Evolutionary conservation across 1,140 invertebrate species (phyloP).

Genomic region (Drosophila sturtevanti): DNA sequence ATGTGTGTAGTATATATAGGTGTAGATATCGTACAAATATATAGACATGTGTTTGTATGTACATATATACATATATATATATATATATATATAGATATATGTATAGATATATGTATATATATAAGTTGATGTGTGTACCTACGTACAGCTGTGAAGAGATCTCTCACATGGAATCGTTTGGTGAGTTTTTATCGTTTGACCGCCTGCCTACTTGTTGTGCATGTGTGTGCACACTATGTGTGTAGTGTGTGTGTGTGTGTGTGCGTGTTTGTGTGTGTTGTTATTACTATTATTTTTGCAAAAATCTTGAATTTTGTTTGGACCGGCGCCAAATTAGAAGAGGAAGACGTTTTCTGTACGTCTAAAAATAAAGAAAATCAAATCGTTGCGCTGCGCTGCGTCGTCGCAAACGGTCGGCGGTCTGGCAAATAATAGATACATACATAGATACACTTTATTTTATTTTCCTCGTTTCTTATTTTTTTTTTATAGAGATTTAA

Average conservation of each 20-base stretch:
- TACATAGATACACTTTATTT: conserved; percentile 25
- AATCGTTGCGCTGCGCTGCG: conserved; percentile 23
- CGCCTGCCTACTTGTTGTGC: neutral
- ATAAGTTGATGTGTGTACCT: neutral
- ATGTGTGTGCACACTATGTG: neutral
- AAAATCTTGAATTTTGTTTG: conserved; percentile 51
- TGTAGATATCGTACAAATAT: neutral
- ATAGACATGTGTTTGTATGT: neutral
- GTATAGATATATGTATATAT: neutral
- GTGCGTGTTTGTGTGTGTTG: conserved; percentile 25
- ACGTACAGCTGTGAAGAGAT: conserved; percentile 5
- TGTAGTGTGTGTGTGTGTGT: neutral
- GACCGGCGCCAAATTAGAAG: conserved; percentile 51
- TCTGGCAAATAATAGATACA: conserved; percentile 30
- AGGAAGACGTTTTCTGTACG: conserved; percentile 50
- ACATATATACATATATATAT: neutral
- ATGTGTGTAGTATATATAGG: neutral
- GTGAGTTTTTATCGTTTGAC: no score
- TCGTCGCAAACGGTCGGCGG: conserved; percentile 36
- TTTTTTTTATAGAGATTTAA: conserved; percentile 1
- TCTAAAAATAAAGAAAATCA: conserved; percentile 53
- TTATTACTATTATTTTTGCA: conserved; percentile 45
- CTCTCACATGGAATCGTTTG: conserved; percentile 4
- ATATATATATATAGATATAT: neutral
- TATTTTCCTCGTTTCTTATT: conserved; percentile 3